phyloP scores from a whole-genome alignment of 1,140 invertebrate genomes.

The Dendrolimus punctatus region DNA sequence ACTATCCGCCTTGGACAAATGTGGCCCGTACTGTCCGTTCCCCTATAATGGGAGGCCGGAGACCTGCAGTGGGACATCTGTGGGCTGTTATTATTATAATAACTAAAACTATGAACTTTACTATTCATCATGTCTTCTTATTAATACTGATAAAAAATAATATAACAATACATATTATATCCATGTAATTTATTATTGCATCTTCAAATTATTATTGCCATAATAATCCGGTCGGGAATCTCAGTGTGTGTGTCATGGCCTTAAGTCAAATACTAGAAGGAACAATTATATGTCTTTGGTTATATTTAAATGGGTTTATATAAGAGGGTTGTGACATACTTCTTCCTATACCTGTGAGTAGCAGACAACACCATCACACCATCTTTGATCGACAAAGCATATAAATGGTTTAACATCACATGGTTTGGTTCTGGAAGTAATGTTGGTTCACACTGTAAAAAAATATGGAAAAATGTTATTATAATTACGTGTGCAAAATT shows the following conservation, averaged over 20 bases:
- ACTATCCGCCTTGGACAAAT: too few species aligned
- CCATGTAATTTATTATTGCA: too few species aligned
- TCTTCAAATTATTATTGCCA: too few species aligned
- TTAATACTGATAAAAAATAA: too few species aligned
- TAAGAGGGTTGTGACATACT: constrained; percentile 99
- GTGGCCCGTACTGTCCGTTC: too few species aligned
- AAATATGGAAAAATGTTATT: constrained; percentile 5
- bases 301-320: constrained; percentile 94
- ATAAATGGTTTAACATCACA: constrained; percentile 99
- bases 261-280: not conserved
- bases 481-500: not conserved
- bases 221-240: too few species aligned
- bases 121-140: too few species aligned
- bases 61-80: too few species aligned
- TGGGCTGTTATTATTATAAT: too few species aligned
- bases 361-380: constrained; percentile 99
- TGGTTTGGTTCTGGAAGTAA: constrained; percentile 99
- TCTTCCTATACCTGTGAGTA: constrained; percentile 97
- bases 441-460: constrained; percentile 95
- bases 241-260: not conserved
- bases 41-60: too few species aligned
- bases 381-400: constrained; percentile 99
- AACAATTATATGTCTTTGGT: constrained; percentile 3
- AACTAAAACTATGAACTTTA: too few species aligned
- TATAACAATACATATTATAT: too few species aligned